These are phyloP conservation scores for Dicranocentrus wangi DNA, from an alignment of 2,888 invertebrate genomes.

Conservation along the genomic window DNA sequence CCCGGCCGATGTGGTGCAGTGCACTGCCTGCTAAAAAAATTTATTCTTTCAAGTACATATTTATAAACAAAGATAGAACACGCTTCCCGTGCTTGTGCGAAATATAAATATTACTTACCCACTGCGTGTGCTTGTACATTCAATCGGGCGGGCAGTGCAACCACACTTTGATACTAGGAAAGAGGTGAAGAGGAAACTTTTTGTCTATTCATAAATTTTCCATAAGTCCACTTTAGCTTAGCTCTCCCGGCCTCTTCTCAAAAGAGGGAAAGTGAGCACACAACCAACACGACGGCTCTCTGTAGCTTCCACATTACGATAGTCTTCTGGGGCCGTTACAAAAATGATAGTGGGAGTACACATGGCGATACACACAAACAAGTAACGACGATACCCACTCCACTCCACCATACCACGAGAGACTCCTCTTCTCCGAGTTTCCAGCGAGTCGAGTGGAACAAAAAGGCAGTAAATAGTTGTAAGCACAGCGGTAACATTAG, in stretches of 20 bases:
- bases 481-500: constrained; percentile 16
- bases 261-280: neutral
- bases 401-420: neutral
- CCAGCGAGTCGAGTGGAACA: constrained; percentile 2
- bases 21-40: neutral
- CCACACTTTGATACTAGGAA: constrained; percentile 23
- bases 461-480: constrained; percentile 21
- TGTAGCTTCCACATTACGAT: neutral
- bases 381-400: neutral
- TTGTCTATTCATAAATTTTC: constrained; percentile 61
- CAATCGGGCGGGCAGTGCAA: constrained; percentile 9
- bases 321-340: constrained; percentile 1
- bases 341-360: neutral
- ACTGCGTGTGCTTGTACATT: no score
- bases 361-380: neutral
- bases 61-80: no score
- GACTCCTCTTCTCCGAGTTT: no score
- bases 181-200: constrained; percentile 33
- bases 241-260: neutral
- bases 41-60: no score
- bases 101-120: no score
- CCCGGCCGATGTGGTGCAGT: neutral
- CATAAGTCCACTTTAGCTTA: constrained; percentile 49
- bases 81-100: no score
- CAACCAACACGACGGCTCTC: neutral